phyloP scores from a whole-genome alignment of 2,113 vertebrate species.

The Hydropotes inermis region DNA sequence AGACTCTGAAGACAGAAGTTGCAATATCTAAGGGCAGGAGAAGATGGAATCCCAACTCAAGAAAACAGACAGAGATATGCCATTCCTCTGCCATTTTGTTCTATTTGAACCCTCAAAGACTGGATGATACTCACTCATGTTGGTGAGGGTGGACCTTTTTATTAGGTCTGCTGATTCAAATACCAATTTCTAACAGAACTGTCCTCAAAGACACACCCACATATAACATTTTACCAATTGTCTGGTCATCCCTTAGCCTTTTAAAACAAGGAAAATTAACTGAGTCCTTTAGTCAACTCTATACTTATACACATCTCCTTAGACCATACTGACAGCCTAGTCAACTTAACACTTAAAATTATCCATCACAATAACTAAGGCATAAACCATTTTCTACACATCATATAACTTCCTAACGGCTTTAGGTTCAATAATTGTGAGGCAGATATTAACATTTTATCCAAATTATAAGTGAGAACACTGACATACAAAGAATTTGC shows the following conservation, averaged over 20 bases:
- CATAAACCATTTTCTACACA: not conserved
- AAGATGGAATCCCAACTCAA: not conserved
- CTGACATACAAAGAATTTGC: not conserved
- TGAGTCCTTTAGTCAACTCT: not conserved
- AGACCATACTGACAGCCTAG: not conserved
- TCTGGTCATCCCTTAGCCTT: not conserved
- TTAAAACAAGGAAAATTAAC: not conserved
- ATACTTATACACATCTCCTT: not conserved
- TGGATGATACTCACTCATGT: not conserved
- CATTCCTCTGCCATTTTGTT: not conserved
- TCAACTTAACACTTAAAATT: not conserved
- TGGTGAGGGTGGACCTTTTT: not conserved
- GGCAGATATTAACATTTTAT: not conserved
- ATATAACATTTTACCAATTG: not conserved
- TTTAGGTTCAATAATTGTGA: not conserved
- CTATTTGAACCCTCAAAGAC: not conserved
- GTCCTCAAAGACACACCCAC: not conserved
- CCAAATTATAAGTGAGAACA: not conserved
- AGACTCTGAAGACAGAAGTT: not conserved
- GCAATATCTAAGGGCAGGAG: not conserved
- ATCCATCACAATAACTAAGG: not conserved
- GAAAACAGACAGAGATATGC: not conserved
- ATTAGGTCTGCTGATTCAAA: not conserved
- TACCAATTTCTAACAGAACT: not conserved
- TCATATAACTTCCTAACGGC: not conserved